phyloP scores from a whole-genome alignment of 2,888 invertebrate species.

The Crossocerus cetratus region DNA sequence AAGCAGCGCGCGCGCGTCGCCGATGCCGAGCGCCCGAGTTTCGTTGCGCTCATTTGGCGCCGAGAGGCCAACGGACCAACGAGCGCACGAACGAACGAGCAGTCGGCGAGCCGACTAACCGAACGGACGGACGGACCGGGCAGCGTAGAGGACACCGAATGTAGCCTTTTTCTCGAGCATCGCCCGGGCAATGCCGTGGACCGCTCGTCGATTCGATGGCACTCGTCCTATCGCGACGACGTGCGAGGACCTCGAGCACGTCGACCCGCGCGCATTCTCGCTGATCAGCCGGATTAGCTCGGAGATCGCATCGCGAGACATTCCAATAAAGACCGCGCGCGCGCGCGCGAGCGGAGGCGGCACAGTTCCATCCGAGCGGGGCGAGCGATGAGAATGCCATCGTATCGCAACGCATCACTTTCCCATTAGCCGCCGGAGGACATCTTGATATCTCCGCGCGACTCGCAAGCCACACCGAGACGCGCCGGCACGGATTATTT shows the following conservation, averaged over 20 bases:
- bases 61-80: conserved; percentile 11
- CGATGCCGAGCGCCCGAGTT: conserved; percentile 25
- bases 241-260: neutral
- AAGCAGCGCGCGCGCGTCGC: conserved; percentile 42
- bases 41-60: conserved; percentile 13
- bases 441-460: conserved; percentile 31
- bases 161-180: conserved; percentile 41
- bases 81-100: neutral
- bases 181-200: conserved; percentile 48
- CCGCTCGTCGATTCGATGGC: conserved; percentile 23
- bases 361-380: neutral
- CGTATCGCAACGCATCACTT: conserved; percentile 33
- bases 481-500: conserved; percentile 32
- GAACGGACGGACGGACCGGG: conserved; percentile 18
- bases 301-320: conserved; percentile 18
- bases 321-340: no score
- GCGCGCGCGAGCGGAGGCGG: no score
- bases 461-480: conserved; percentile 44
- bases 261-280: neutral
- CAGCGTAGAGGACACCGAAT: neutral
- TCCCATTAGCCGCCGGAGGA: conserved; percentile 32
- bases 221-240: conserved; percentile 17
- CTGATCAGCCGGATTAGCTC: neutral
- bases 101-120: neutral
- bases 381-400: conserved; percentile 23